A percentile compares a stretch with the other conserved stretches of the same genome.
phyloP scores from a whole-genome alignment of 2,797 vertebrate species.

The Salmo trutta region DNA sequence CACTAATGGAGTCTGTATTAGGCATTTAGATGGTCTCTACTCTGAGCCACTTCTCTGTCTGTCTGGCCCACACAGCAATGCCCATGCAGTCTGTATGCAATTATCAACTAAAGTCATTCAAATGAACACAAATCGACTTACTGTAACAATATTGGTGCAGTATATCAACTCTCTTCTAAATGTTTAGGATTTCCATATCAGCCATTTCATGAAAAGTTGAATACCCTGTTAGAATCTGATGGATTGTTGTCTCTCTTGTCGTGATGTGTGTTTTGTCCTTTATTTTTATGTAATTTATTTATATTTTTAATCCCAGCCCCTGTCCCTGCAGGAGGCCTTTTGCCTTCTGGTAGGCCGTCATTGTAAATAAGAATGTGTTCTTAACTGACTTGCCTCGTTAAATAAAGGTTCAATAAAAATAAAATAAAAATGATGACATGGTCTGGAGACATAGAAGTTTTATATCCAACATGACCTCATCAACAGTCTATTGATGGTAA shows the following conservation, averaged over 20 bases:
- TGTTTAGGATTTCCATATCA: constrained; percentile 22
- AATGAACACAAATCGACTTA: constrained; percentile 42
- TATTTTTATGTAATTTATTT: too few species aligned
- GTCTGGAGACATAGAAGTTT: constrained; percentile 39
- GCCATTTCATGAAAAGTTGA: constrained; percentile 17
- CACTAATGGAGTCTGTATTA: constrained; percentile 41
- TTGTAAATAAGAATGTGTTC: too few species aligned
- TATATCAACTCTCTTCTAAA: background rate
- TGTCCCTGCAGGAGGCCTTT: too few species aligned
- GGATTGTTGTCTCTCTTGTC: constrained; percentile 16
- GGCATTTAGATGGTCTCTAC: constrained; percentile 32
- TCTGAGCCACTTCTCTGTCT: constrained; percentile 21
- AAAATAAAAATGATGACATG: constrained; percentile 17
- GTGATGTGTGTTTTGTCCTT: too few species aligned
- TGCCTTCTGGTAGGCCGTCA: too few species aligned
- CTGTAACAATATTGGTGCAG: too few species aligned
- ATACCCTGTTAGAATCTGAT: constrained; percentile 45
- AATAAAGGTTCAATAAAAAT: too few species aligned
- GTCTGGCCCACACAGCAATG: constrained; percentile 11
- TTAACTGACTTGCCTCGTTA: too few species aligned
- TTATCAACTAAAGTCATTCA: constrained; percentile 11
- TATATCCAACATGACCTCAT: too few species aligned
- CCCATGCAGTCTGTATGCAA: constrained; percentile 8
- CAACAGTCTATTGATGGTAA: too few species aligned
- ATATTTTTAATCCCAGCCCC: too few species aligned